Evolutionary conservation across 2,797 vertebrate species (phyloP).

Genomic region (Oryzias sinensis): DNA sequence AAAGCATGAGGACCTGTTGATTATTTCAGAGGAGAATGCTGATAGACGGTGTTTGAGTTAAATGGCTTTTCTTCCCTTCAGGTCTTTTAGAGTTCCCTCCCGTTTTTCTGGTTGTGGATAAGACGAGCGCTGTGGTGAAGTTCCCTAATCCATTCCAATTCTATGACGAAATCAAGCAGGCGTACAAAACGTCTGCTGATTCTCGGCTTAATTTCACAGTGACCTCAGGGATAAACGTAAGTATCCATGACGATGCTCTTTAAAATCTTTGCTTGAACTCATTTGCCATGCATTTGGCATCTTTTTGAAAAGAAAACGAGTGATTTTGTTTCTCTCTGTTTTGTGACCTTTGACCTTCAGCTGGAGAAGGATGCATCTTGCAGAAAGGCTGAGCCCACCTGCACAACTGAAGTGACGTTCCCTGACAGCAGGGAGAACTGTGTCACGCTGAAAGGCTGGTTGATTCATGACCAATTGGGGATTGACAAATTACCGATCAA

Average conservation of each 20-base stretch:
- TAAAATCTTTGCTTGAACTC: not conserved
- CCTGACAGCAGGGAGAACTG: not conserved
- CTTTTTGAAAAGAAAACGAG: too few species aligned
- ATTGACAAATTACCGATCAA: rapidly evolving
- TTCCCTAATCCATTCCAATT: constrained; percentile 59
- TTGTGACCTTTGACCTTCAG: constrained; percentile 24
- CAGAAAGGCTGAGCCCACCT: rapidly evolving
- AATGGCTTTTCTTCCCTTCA: constrained; percentile 14
- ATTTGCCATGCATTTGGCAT: not conserved
- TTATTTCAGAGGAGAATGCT: not conserved
- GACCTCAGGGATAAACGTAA: not conserved
- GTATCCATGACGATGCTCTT: not conserved
- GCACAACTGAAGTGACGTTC: rapidly evolving
- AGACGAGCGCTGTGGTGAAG: rapidly evolving
- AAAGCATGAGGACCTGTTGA: not conserved
- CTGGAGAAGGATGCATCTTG: rapidly evolving
- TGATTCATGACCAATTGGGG: rapidly evolving
- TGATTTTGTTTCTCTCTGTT: not conserved
- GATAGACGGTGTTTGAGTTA: not conserved
- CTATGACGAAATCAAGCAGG: constrained; percentile 28
- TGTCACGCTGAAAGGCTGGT: not conserved
- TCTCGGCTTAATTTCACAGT: rapidly evolving
- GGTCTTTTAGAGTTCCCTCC: constrained; percentile 63
- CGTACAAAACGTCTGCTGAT: rapidly evolving
- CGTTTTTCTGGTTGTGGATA: not conserved